Evolutionary conservation across 2,797 vertebrate genomes (phyloP), one percentile per base, ranked within the genome.

Genomic region (Parotocinclus haroldoi): DNA sequence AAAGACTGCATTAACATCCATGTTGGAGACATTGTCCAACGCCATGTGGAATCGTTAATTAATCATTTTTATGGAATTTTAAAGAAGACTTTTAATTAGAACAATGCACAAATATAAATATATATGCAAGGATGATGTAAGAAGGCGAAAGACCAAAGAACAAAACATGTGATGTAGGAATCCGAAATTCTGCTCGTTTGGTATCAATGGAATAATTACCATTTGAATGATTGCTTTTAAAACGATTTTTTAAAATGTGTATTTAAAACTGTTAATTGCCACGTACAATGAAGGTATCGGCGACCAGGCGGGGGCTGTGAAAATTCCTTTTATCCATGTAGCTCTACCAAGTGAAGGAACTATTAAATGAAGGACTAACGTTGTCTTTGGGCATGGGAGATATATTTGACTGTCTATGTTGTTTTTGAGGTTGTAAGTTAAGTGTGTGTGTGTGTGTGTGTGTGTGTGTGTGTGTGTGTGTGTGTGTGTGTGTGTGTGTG

Each of bases 71-170:
- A 89, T 88, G 60, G 82, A 56, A 68, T 75, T 73, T 83, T 82
- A 37, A 78, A 61, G 64, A 74, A 79, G 68, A 72, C 74, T 69
- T 69, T 76, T 83, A 77, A 81, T 77, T 74, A 71, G 74, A 80
- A 74, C 45, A 17, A 68, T 54, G 18, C 68, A 56, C 73, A 62
- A 51, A 63, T 73, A 79, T 72, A 75, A 76, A 77, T 74, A 83
- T 85, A 88, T 89, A 89, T 89, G 86, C 87, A 90, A 87, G 78
- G 80, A 86, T 72, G 54, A 82, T 80, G 62, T 80, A 84, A 81
- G 80, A 82, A 89, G 72, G 79, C 86, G 74, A 79, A 87, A 73
- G 86, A 90, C 89, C 90, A 92, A 92, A 92, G 90, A 91, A 86
- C 85, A 87, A 87, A 86, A 86, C 81, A 80, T 89, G 83, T 84